These are phyloP conservation scores for Clarias macrocephalus DNA, from an alignment of 2,113 vertebrate species.

Conservation along the genomic window DNA sequence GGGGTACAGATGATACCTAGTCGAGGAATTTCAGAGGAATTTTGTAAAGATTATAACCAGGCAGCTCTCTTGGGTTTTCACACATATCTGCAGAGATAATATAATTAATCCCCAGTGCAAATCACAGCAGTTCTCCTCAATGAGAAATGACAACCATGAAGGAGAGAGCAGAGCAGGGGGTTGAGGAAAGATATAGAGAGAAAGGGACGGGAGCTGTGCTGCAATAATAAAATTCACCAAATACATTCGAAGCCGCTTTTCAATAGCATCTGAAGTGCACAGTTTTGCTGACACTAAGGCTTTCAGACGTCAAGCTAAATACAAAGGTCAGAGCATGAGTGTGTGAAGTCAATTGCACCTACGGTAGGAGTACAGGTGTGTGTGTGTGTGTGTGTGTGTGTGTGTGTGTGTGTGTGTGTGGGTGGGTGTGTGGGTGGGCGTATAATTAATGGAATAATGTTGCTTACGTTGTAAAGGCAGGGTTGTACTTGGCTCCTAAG, in stretches of 20 bases:
- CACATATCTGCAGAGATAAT: conserved; percentile 24
- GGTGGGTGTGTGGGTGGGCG: neutral
- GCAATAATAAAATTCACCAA: neutral
- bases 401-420: neutral
- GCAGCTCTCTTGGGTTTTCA: conserved; percentile 8
- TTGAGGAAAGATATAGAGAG: neutral
- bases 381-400: neutral
- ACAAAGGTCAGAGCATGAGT: neutral
- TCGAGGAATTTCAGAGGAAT: conserved; percentile 20
- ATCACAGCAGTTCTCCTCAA: conserved; percentile 24
- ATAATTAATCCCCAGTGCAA: conserved; percentile 35
- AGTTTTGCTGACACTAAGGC: conserved; percentile 5
- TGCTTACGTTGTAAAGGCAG: conserved; percentile 97
- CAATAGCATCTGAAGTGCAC: neutral
- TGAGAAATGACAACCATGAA: conserved; percentile 31
- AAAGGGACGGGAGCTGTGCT: neutral
- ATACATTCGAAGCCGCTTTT: neutral
- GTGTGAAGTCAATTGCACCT: neutral
- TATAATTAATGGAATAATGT: neutral
- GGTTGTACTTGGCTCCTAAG: conserved; percentile 96
- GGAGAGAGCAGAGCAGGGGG: conserved; percentile 12
- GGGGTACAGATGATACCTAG: conserved; percentile 14
- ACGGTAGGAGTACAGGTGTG: neutral
- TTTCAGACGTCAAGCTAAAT: conserved; percentile 8
- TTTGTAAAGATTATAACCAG: conserved; percentile 30